Evolutionary conservation across 2,113 vertebrate genomes (phyloP).

Genomic region (Rostratula benghalensis): DNA sequence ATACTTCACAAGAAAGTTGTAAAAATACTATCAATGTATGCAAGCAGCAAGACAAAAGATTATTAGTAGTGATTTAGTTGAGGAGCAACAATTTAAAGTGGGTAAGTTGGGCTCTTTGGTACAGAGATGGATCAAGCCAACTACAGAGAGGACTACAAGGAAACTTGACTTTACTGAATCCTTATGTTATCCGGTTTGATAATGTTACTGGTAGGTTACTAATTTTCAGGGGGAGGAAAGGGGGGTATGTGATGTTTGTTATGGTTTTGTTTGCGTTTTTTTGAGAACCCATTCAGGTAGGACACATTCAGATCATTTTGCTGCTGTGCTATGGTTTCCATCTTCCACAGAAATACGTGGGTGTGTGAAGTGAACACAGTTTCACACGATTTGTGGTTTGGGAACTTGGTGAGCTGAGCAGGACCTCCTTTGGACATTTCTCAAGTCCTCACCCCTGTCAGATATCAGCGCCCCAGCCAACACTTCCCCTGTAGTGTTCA

Average conservation of each 20-base stretch:
- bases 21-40: not conserved
- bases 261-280: not conserved
- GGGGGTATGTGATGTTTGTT: too few species aligned
- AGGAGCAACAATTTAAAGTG: not conserved
- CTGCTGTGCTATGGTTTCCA: not conserved
- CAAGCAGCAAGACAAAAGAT: not conserved
- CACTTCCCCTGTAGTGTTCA: not conserved
- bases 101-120: not conserved
- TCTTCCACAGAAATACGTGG: not conserved
- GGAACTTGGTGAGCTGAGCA: not conserved
- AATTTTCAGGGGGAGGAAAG: accelerated
- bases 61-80: not conserved
- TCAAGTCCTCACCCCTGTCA: not conserved
- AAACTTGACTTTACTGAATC: not conserved
- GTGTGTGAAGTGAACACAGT: not conserved
- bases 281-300: not conserved
- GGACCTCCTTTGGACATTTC: not conserved
- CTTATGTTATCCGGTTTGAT: not conserved
- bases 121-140: not conserved
- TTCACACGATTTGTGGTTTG: not conserved
- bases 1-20: not conserved
- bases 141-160: accelerated
- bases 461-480: not conserved
- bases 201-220: not conserved
- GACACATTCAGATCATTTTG: not conserved